phyloP scores from a whole-genome alignment of 2,888 invertebrate species.

The Arrhopalites spinosus region DNA sequence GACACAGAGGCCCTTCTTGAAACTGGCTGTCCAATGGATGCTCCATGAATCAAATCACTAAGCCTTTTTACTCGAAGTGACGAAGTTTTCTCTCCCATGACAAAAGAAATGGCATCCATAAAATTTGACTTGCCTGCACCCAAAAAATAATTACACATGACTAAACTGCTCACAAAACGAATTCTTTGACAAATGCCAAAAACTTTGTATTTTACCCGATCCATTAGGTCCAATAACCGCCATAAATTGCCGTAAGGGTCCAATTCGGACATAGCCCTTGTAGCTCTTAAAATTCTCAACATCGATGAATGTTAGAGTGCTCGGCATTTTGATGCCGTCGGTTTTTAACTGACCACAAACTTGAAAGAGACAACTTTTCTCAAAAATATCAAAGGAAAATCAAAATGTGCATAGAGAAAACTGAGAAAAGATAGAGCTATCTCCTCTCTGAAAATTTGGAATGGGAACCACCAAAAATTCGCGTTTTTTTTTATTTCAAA shows the following conservation, averaged over 20 bases:
- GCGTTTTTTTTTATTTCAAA: not conserved
- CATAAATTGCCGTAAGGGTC: conserved; percentile 94
- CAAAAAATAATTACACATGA: not conserved
- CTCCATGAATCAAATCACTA: conserved; percentile 96
- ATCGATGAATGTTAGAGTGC: conserved; percentile 89
- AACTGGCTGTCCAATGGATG: conserved; percentile 92
- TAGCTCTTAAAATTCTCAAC: conserved; percentile 99
- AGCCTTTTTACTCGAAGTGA: conserved; percentile 91
- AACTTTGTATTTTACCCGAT: too few relatives aligned
- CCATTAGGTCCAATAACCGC: conserved; percentile 99
- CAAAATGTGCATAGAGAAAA: too few relatives aligned
- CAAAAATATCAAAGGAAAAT: not conserved
- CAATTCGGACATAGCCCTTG: conserved; percentile 88
- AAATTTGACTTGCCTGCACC: conserved; percentile 94
- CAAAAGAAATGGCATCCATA: conserved; percentile 99
- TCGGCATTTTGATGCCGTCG: conserved; percentile 71
- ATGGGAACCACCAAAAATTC: not conserved
- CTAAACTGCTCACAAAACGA: not conserved
- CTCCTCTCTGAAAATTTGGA: too few relatives aligned
- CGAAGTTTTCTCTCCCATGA: conserved; percentile 97
- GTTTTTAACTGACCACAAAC: not conserved
- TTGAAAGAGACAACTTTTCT: not conserved
- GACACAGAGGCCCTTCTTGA: conserved; percentile 90
- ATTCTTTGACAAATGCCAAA: too few relatives aligned
- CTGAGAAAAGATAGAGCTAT: too few relatives aligned